Base-by-base conservation (phyloP, 1,140 invertebrate genomes). In the Lucilia sericata region DNA sequence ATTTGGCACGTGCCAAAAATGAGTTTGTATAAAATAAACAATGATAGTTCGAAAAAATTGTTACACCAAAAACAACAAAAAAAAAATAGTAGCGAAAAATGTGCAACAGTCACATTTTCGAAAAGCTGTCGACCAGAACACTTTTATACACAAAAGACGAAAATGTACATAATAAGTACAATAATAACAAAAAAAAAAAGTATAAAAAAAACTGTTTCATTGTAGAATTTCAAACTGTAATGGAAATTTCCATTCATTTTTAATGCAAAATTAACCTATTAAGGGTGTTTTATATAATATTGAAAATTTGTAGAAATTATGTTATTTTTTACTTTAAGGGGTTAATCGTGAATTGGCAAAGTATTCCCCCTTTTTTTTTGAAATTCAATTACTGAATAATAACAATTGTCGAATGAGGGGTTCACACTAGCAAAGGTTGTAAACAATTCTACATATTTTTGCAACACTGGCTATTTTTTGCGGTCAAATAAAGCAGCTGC, bases 1-100 rank as follows among this genome's bases (percentile, higher is more conserved):
- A 70, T 70, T 70, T 70, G 65, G 65, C 65, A 70, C 65, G 65
- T 70, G 65, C 65, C 19, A 70, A 70, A 30, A 70, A n/a, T 70
- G 21, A 19, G n/a, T 70, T 70, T 21, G 17, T 70, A 70, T 70
- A 70, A 25, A 19, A 21, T 10, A 70, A 70, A 70, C 19, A 25
- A 30, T 9, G n/a, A 70, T 25, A 25, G 21, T 70, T 55, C 17
- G 25, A 30, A 30, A 30, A 30, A 55, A 55, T n/a, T 55, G 1
- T 17, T 19, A n/a, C 65, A 19, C n/a, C 65, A 70, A 70, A 19
- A 21, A 70, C 13, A 42, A 10, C 42, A 60, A n/a, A 12, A 60
- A 60, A 60, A 60, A 60, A 14, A 14, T n/a, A 60, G 5, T 7
- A 60, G 55, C n/a, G 14, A 60, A 60, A 70, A 70, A 70, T 70